These are phyloP conservation scores for Physella acuta DNA, from an alignment of 1,140 invertebrate species.

Conservation along the genomic window DNA sequence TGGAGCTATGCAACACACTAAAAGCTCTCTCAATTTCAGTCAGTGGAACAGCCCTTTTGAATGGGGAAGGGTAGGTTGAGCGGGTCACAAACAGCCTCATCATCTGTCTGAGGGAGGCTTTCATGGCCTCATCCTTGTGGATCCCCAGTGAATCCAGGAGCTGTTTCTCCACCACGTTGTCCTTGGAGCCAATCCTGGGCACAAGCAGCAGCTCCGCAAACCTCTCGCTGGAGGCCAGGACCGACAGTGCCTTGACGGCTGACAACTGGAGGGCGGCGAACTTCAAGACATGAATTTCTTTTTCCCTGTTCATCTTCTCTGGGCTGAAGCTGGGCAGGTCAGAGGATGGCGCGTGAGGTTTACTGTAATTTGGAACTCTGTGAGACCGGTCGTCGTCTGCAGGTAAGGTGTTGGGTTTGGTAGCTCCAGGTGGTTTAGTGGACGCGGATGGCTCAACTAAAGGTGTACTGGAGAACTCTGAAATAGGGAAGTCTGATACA, in stretches of 20 bases:
- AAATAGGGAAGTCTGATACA: neutral
- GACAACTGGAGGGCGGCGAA: conserved; percentile 63
- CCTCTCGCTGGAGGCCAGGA: conserved; percentile 62
- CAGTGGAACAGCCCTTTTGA: conserved; percentile 57
- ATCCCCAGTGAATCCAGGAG: conserved; percentile 56
- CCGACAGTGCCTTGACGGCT: conserved; percentile 65
- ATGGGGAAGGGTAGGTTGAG: conserved; percentile 57
- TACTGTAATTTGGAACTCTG: neutral
- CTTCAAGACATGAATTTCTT: conserved; percentile 40
- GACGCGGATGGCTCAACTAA: neutral
- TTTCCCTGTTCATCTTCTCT: conserved; percentile 21
- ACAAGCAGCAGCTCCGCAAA: conserved; percentile 66
- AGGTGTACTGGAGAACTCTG: neutral
- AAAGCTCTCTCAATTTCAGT: conserved; percentile 64
- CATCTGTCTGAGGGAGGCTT: conserved; percentile 47
- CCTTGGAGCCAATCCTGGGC: conserved; percentile 51
- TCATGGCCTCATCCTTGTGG: conserved; percentile 57
- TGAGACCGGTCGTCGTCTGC: conserved; percentile 6
- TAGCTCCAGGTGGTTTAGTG: too few relatives aligned
- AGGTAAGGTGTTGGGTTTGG: neutral
- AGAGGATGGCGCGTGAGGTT: neutral
- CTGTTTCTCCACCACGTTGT: conserved; percentile 43
- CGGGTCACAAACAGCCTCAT: conserved; percentile 56
- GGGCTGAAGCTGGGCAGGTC: neutral
- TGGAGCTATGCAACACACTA: conserved; percentile 63